Evolutionary conservation across 2,888 invertebrate genomes (phyloP).

Genomic region (Tachina grossa): DNA sequence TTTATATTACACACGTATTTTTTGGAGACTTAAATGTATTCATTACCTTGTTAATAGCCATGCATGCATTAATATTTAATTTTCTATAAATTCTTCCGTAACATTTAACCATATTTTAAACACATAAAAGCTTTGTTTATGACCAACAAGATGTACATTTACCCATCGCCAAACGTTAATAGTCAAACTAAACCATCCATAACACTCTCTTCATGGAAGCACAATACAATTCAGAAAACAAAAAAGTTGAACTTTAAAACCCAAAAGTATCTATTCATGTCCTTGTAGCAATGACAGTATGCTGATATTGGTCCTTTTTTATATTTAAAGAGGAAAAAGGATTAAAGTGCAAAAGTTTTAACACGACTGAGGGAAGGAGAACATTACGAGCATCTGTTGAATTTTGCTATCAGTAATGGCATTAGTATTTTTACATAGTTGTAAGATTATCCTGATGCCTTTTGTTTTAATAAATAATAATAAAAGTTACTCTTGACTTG

Average conservation of each 20-base stretch:
- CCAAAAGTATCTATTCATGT: conserved; percentile 53
- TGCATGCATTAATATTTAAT: conserved; percentile 68
- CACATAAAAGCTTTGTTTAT: conserved; percentile 69
- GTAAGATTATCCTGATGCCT: conserved; percentile 51
- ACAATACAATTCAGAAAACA: conserved; percentile 35
- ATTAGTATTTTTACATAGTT: conserved; percentile 32
- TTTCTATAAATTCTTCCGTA: conserved; percentile 69
- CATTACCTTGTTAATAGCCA: conserved; percentile 69
- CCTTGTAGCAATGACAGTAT: conserved; percentile 62
- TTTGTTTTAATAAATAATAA: conserved; percentile 22
- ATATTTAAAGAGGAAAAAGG: conserved; percentile 39
- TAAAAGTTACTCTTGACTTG: neutral
- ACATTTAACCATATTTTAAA: conserved; percentile 71
- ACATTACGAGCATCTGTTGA: conserved; percentile 64
- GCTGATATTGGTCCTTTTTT: conserved; percentile 47
- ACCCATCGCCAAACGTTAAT: conserved; percentile 56
- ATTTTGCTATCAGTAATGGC: conserved; percentile 11
- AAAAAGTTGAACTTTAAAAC: conserved; percentile 41
- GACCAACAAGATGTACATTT: conserved; percentile 69
- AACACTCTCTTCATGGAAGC: neutral
- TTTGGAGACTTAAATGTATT: conserved; percentile 47
- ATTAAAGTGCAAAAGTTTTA: conserved; percentile 49
- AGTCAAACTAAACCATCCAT: conserved; percentile 1
- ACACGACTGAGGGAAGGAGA: conserved; percentile 27
- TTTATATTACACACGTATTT: conserved; percentile 17